Conservation (phyloP, 1,140 invertebrate species). For the Drosophila simulans region DNA sequence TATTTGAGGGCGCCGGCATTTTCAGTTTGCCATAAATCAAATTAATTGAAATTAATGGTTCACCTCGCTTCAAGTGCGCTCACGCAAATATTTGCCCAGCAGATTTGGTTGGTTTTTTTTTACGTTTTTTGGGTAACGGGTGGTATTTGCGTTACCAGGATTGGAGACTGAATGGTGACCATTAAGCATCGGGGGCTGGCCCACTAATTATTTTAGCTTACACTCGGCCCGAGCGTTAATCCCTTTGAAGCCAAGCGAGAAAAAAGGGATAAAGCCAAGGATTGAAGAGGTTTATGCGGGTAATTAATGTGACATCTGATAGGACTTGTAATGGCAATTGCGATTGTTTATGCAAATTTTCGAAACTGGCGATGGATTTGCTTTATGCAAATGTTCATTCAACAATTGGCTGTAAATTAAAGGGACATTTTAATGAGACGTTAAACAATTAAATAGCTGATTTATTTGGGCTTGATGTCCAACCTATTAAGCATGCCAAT, state of each 20-base stretch:
- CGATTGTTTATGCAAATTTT: slow-evolving; percentile 45
- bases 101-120: slow-evolving; percentile 13
- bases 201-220: slow-evolving; percentile 76
- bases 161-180: slow-evolving; percentile 41
- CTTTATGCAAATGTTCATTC: slow-evolving; percentile 24
- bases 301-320: slow-evolving; percentile 65
- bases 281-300: slow-evolving; percentile 51
- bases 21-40: slow-evolving; percentile 71
- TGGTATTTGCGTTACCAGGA: slow-evolving; percentile 19
- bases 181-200: slow-evolving; percentile 34
- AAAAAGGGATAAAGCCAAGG: slow-evolving; percentile 43
- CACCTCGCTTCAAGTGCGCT: slow-evolving; percentile 59
- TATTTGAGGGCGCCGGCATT: slow-evolving; percentile 46
- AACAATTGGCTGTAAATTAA: slow-evolving; percentile 55
- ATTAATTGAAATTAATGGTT: slow-evolving; percentile 79
- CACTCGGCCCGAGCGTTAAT: slow-evolving; percentile 42
- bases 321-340: slow-evolving; percentile 27
- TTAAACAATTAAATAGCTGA: slow-evolving; percentile 26
- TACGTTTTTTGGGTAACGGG: not conserved
- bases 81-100: slow-evolving; percentile 53
- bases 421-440: slow-evolving; percentile 1
- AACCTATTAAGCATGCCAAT: slow-evolving; percentile 17
- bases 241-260: slow-evolving; percentile 46
- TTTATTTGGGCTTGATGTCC: slow-evolving; percentile 17
- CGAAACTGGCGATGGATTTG: slow-evolving; percentile 14